Evolutionary conservation across 2,797 vertebrate species (phyloP), one percentile per base, ranked within the genome.

Genomic region (Ctenopoma multispine): DNA sequence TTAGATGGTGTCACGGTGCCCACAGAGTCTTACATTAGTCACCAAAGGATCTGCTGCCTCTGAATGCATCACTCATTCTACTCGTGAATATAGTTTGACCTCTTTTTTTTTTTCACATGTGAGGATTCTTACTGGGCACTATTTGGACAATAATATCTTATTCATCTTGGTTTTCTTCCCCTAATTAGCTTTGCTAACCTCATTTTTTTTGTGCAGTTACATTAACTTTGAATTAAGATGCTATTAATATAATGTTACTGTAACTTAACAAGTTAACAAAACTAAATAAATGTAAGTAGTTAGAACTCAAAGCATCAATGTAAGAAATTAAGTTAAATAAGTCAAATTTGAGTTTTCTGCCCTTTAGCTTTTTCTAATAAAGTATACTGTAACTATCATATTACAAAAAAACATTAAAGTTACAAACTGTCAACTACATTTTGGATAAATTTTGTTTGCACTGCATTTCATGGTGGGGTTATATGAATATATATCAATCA

Each of bases 21-120:
- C 62, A 18, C 57, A 69, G 53, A 81, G 57, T 50, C 62, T 41
- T 17, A 36, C 24, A 48, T 67, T 65, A 76, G 59, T 68, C 68
- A 64, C 29, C 24, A 24, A 63, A 71, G 47, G 54, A 49, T 63
- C 36, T 46, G 40, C 62, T 38, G 27, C 40, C 29, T 51, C 67
- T 59, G 8, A 66, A 53, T 47, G 80, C 79, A 69, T 58, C 50
- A 10, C 7, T 34, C 46, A 50, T 75, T 64, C 63, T 7, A 69
- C 63, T 48, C 58, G 60, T 27, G 23, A 69, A 69, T 63, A 71
- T 10, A 57, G 58, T 20, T 65, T 59, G 50, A 7, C 43, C 21
- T 44, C n/a, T n/a, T n/a, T n/a, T n/a, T n/a, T n/a, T n/a, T n/a
- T n/a, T n/a, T n/a, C n/a, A n/a, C n/a, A n/a, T 29, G 17, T 55